Conservation (phyloP, 2,797 vertebrate genomes). For the Melanogrammus aeglefinus region DNA sequence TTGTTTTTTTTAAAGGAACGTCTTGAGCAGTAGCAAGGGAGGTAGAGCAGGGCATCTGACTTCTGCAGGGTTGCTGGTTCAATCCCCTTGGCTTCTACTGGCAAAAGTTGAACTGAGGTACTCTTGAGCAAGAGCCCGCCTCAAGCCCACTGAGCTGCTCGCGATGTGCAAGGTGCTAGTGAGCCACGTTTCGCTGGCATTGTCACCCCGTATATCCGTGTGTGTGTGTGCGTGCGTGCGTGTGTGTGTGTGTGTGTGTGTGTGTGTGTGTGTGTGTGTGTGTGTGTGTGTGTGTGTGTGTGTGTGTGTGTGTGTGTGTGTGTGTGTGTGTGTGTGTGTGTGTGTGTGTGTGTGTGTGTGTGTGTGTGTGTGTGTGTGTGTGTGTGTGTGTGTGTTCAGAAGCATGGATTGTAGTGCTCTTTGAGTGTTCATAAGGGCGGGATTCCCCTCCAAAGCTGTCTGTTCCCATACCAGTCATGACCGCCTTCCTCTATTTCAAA, state of each 20-base stretch:
- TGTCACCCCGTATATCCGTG: background rate
- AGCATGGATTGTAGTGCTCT: background rate
- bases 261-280: slow-evolving; percentile 7
- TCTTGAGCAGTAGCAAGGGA: background rate
- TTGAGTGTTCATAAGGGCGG: background rate
- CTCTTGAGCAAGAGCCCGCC: background rate
- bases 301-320: slow-evolving; percentile 3
- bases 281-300: slow-evolving; percentile 11
- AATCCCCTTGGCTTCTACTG: slow-evolving; percentile 3
- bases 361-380: slow-evolving; percentile 10
- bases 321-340: slow-evolving; percentile 13
- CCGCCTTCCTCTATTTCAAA: background rate
- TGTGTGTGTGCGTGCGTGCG: background rate
- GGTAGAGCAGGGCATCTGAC: background rate
- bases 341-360: slow-evolving; percentile 12
- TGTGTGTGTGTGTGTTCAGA: slow-evolving; percentile 12
- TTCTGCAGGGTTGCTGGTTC: background rate
- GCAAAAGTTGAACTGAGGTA: background rate
- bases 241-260: slow-evolving; percentile 7
- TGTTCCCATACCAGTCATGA: background rate
- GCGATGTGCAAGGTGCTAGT: slow-evolving; percentile 1
- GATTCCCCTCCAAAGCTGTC: background rate
- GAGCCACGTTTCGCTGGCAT: background rate
- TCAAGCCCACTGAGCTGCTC: background rate
- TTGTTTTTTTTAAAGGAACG: background rate